Percentiles rank a stretch among this genome's conserved stretches.
phyloP scores from a whole-genome alignment of 2,888 invertebrate genomes.

The Stenolophus ochropezus region DNA sequence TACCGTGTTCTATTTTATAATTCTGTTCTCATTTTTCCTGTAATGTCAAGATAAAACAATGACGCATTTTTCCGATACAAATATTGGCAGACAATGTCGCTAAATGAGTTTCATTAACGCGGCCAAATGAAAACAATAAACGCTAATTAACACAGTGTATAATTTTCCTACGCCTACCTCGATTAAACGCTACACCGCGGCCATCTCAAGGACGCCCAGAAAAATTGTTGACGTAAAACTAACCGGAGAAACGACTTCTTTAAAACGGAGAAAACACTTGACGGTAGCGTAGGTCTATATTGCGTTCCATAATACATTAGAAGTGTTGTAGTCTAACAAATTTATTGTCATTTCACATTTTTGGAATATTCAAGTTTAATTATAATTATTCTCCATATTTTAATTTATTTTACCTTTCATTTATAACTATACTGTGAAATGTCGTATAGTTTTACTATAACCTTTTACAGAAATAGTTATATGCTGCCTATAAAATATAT shows the following conservation, averaged over 20 bases:
- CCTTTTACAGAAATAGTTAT: too few species aligned
- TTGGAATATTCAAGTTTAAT: too few species aligned
- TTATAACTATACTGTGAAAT: too few species aligned
- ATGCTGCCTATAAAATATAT: too few species aligned
- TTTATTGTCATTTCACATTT: too few species aligned
- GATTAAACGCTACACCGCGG: constrained; percentile 13
- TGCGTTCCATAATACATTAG: not conserved
- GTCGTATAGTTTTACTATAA: too few species aligned
- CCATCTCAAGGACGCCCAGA: constrained; percentile 19
- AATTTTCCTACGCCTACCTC: constrained; percentile 18
- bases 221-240: constrained; percentile 19
- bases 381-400: too few species aligned
- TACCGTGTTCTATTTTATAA: not conserved
- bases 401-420: too few species aligned
- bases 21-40: not conserved
- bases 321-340: too few species aligned
- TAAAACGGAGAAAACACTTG: not conserved
- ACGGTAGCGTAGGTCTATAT: not conserved
- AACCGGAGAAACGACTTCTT: not conserved
- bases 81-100: not conserved
- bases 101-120: not conserved
- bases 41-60: not conserved
- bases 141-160: constrained; percentile 7
- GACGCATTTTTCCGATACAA: not conserved
- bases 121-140: constrained; percentile 1